A percentile compares a stretch with the other conserved stretches of the same genome.
Conservation (phyloP, 2,888 invertebrate species). For the Aricia artaxerxes region DNA sequence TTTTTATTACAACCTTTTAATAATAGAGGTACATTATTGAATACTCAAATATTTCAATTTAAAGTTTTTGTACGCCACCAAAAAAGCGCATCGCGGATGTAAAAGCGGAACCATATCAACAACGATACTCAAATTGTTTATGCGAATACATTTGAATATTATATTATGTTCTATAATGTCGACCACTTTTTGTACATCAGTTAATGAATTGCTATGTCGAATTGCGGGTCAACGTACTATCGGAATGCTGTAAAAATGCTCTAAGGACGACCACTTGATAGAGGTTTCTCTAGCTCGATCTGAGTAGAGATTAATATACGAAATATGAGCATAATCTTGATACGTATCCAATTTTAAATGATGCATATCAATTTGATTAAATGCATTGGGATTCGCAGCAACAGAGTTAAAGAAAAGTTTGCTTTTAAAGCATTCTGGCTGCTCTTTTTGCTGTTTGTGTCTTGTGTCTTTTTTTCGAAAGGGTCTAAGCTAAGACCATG, state of each 20-base stretch:
- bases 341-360: neutral
- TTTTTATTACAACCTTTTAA: no score
- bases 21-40: no score
- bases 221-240: slow-evolving; percentile 72
- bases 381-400: neutral
- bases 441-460: no score
- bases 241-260: slow-evolving; percentile 74
- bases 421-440: no score
- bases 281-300: neutral
- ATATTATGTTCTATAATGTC: slow-evolving; percentile 33
- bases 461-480: no score
- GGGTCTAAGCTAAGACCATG: no score
- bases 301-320: neutral
- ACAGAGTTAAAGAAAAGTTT: neutral
- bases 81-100: slow-evolving; percentile 65
- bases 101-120: slow-evolving; percentile 72
- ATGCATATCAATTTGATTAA: slow-evolving; percentile 10
- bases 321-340: neutral
- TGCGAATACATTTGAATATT: slow-evolving; percentile 36
- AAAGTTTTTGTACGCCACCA: slow-evolving; percentile 51
- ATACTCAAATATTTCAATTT: no score
- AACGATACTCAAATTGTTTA: slow-evolving; percentile 45
- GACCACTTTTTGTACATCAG: slow-evolving; percentile 66
- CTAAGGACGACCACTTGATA: slow-evolving; percentile 59
- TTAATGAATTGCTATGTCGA: slow-evolving; percentile 70